Percentiles rank a stretch among this genome's conserved stretches.
Evolutionary conservation across 1,140 invertebrate species (phyloP).

Genomic region (Vanessa atalanta): DNA sequence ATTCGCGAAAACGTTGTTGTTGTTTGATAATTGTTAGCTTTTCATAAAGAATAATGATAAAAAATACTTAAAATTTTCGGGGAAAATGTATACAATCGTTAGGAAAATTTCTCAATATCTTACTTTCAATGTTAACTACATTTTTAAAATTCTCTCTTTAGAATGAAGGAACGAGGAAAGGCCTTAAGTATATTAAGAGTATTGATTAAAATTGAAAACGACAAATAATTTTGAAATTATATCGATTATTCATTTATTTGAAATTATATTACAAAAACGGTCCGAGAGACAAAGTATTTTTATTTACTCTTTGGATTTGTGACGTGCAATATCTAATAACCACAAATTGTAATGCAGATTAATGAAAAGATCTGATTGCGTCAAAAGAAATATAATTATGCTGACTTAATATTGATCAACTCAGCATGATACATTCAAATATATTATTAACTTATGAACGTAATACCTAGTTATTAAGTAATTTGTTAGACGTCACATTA

Average conservation of each 20-base stretch:
- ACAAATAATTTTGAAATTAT: too few species aligned
- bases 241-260: too few species aligned
- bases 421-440: conserved; percentile 15
- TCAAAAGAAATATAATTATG: background rate
- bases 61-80: background rate
- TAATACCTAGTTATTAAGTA: conserved; percentile 13
- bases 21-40: conserved; percentile 46
- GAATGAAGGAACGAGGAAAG: conserved; percentile 18
- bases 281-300: too few species aligned
- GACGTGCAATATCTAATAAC: background rate
- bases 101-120: background rate
- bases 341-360: background rate
- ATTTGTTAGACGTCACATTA: conserved; percentile 16
- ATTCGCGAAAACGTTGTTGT: conserved; percentile 56
- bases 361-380: background rate
- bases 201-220: background rate
- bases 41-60: background rate
- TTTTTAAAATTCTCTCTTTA: conserved; percentile 5
- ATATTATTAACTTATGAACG: conserved; percentile 22
- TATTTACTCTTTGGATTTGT: too few species aligned
- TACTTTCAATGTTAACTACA: conserved; percentile 12
- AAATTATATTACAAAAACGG: too few species aligned
- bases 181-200: conserved; percentile 23
- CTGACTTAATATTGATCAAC: background rate
- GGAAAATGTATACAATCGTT: conserved; percentile 9